phyloP scores from a whole-genome alignment of 2,113 vertebrate genomes.

The Hyaena hyaena region DNA sequence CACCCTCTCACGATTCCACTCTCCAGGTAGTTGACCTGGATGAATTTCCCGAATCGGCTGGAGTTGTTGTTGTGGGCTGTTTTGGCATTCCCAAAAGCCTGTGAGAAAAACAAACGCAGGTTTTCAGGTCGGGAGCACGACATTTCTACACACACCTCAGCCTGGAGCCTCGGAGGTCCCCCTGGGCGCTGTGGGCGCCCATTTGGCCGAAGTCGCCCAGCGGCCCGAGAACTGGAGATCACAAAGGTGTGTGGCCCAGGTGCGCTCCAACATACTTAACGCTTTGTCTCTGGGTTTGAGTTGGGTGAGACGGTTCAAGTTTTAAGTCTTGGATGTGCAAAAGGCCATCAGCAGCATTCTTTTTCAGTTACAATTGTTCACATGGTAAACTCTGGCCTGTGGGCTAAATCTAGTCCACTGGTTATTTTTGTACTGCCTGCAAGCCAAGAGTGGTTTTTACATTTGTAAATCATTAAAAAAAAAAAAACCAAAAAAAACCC shows the following conservation, averaged over 20 bases:
- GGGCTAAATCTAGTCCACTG: not conserved
- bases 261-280: fast-evolving
- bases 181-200: not conserved
- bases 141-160: not conserved
- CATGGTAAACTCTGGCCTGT: not conserved
- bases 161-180: not conserved
- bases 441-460: conserved; percentile 11
- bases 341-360: fast-evolving
- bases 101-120: conserved; percentile 59
- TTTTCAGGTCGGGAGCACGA: not conserved
- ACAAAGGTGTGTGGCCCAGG: not conserved
- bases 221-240: not conserved
- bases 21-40: conserved; percentile 97
- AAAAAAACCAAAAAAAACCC: not conserved
- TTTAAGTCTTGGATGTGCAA: not conserved
- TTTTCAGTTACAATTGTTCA: not conserved
- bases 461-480: conserved; percentile 2
- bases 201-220: fast-evolving
- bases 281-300: not conserved
- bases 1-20: conserved; percentile 96
- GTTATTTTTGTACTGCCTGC: not conserved
- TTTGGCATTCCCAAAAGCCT: conserved; percentile 97
- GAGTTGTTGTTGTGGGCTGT: conserved; percentile 97
- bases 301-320: not conserved
- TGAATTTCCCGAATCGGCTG: conserved; percentile 98